Evolutionary conservation across 2,888 invertebrate species (phyloP).

Genomic region (Amiota minor): DNA sequence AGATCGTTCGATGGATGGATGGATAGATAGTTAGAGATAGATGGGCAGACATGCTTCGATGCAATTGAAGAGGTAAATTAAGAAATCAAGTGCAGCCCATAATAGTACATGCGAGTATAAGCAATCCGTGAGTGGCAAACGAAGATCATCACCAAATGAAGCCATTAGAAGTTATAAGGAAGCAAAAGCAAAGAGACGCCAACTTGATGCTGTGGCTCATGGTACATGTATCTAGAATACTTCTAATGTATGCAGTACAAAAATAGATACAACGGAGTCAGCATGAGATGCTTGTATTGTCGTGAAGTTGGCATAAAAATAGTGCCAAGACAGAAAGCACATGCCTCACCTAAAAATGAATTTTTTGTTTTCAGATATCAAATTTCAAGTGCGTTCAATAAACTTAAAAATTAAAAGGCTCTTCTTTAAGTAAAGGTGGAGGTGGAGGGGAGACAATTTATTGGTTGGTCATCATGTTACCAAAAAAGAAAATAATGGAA

Average conservation of each 20-base stretch:
- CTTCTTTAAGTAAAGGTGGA: not conserved
- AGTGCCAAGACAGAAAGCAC: slow-evolving; percentile 9
- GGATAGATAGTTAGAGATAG: not conserved
- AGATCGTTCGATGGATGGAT: not conserved
- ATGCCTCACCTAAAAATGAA: not conserved
- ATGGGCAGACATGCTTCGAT: not conserved
- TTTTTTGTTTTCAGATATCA: not conserved
- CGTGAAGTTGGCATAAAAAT: slow-evolving; percentile 4
- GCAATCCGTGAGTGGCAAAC: not conserved
- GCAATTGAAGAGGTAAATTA: slow-evolving; percentile 21
- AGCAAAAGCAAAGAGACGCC: not conserved
- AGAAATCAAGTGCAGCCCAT: slow-evolving; percentile 59
- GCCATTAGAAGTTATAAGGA: not conserved
- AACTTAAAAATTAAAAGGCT: slow-evolving; percentile 6
- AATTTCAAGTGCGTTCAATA: slow-evolving; percentile 1
- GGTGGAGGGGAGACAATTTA: too few relatives aligned
- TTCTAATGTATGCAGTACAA: slow-evolving; percentile 4
- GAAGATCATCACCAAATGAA: slow-evolving; percentile 6
- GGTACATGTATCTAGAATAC: not conserved
- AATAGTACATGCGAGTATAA: not conserved
- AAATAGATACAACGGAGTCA: slow-evolving; percentile 16
- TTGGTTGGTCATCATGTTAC: too few relatives aligned
- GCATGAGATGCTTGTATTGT: not conserved
- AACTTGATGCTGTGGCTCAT: not conserved
- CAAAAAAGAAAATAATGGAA: too few relatives aligned